Base-by-base conservation (phyloP, 2,888 invertebrate genomes). In the Luffia ferchaultella region DNA sequence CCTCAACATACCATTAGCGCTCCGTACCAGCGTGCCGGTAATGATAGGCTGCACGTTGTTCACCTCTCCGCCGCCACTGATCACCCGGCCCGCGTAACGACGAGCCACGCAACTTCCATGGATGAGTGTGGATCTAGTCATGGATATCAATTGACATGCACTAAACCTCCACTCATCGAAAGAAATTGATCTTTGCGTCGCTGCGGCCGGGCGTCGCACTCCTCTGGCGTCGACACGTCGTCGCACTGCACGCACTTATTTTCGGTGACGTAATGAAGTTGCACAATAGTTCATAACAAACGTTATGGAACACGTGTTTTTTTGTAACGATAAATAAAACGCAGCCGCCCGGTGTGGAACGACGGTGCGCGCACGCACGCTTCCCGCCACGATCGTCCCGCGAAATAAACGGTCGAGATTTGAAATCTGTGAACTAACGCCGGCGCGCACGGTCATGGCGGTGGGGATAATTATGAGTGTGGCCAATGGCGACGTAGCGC, bases 101-200 rank as follows among this genome's bases (percentile, higher is more conserved):
- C 68, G 86, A 78, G 73, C 76, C 78, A 73, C 77, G 79, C 84
- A 82, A 83, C 77, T 85, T 87, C 89, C 87, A 86, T 89, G 89
- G 89, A 90, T 90, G 89, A 90, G 89, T 90, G 89, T 89, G 89
- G 89, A 89, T 89, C 89, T 90, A 90, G 89, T 90, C 89, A 89
- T 89, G 89, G 80, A 79, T 82, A 68, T 60, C 68, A 70, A 62
- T 59, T 61, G 83, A 89, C 89, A 89, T 89, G 89, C 86, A 89
- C 89, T 87, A 88, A 87, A 89, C 87, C 89, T 88, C 85, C 89
- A 89, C 88, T 85, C 89, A 89, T 87, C 89, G 85, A 88, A 86
- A 86, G 86, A 85, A 84, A 80, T 83, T 84, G 84, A 80, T 78
- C 64, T 70, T 68, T 65, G 61, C 65, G 63, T 59, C 59, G 63